Percentiles rank a stretch among this genome's conserved stretches.
These are phyloP conservation scores for Chamaea fasciata DNA, from an alignment of 2,113 vertebrate species.

Conservation along the genomic window DNA sequence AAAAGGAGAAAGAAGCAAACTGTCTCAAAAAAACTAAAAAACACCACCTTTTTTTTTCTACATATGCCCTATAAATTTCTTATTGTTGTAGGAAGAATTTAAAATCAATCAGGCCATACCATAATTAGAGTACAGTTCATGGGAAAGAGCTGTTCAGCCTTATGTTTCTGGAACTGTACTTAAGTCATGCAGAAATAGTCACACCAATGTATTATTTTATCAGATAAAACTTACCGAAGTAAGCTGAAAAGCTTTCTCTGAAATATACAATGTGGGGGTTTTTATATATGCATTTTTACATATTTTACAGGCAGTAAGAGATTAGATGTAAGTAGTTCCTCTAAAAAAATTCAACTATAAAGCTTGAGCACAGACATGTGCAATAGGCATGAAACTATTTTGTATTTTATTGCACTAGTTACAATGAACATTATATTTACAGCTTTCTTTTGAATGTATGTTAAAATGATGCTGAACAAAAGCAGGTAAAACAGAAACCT, in stretches of 20 bases:
- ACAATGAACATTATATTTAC: slow-evolving; percentile 13
- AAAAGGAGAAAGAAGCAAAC: neutral
- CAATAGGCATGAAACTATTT: neutral
- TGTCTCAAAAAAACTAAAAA: neutral
- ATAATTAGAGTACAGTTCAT: neutral
- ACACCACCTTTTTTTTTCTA: neutral
- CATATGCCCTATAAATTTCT: neutral
- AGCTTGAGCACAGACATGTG: neutral
- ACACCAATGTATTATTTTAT: neutral
- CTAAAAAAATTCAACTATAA: slow-evolving; percentile 17
- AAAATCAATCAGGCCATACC: neutral
- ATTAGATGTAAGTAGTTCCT: slow-evolving; percentile 34
- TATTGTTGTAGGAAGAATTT: neutral
- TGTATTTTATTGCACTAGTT: slow-evolving; percentile 33
- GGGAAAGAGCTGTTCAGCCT: neutral
- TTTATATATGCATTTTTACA: neutral
- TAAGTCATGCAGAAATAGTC: neutral
- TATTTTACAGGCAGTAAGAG: slow-evolving; percentile 22
- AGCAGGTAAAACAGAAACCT: slow-evolving; percentile 48
- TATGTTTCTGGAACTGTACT: neutral
- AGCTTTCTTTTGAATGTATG: slow-evolving; percentile 18
- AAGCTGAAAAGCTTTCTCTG: neutral
- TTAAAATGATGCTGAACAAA: slow-evolving; percentile 56
- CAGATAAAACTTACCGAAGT: slow-evolving; percentile 9
- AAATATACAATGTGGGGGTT: neutral